A percentile compares a stretch with the other conserved stretches of the same genome.
Conservation (phyloP, 2,797 vertebrate genomes). For the Eulemur mongoz region DNA sequence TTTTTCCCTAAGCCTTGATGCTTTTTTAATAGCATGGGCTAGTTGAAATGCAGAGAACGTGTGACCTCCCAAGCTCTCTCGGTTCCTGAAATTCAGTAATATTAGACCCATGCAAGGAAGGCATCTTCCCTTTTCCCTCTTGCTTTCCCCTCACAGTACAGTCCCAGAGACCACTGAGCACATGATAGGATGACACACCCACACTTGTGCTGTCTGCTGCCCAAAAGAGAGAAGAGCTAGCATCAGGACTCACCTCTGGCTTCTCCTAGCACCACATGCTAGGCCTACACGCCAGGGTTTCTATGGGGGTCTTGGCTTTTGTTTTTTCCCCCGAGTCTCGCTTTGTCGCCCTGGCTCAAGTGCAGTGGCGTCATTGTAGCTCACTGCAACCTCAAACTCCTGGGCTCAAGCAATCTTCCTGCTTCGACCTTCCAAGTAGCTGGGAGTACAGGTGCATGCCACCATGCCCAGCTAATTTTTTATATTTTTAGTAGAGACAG, state of each 20-base stretch:
- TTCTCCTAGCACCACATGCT: not conserved
- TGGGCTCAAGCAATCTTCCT: not conserved
- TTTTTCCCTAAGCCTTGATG: not conserved
- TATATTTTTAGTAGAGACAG: not conserved
- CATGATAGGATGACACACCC: not conserved
- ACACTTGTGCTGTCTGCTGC: not conserved
- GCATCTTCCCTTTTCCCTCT: not conserved
- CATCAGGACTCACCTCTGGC: not conserved
- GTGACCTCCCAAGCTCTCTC: not conserved
- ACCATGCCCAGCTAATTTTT: not conserved
- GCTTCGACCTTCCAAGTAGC: not conserved
- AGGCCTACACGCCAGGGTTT: not conserved
- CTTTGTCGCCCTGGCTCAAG: not conserved
- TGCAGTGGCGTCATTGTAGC: not conserved
- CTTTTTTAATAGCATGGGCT: not conserved
- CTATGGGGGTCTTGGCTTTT: not conserved
- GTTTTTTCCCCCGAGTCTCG: not conserved
- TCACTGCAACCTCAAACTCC: not conserved
- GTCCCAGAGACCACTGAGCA: not conserved
- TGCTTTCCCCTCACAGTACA: not conserved
- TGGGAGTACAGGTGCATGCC: not conserved
- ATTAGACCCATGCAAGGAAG: not conserved
- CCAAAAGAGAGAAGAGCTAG: not conserved
- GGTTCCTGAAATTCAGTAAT: slow-evolving; percentile 3
- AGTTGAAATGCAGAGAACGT: slow-evolving; percentile 9